phyloP scores from a whole-genome alignment of 2,888 invertebrate species.

The Tholera decimalis region DNA sequence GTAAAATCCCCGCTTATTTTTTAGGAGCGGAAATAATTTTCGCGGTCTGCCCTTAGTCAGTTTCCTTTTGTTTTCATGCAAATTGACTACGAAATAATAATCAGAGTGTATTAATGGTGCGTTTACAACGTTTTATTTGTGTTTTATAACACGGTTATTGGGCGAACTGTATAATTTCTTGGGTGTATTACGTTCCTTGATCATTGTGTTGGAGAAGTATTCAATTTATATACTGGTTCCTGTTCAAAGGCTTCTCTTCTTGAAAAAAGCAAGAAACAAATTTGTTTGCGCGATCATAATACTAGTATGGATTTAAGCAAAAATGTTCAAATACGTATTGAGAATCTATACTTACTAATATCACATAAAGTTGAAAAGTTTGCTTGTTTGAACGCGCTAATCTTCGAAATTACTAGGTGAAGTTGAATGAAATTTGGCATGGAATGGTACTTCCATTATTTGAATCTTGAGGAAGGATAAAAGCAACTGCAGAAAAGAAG shows the following conservation, averaged over 20 bases:
- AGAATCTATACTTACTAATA: no score
- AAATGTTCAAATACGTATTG: no score
- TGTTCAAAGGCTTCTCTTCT: not conserved
- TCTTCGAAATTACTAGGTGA: no score
- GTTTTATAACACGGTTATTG: constrained; percentile 45
- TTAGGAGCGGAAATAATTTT: constrained; percentile 66
- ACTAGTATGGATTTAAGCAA: no score
- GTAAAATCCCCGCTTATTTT: constrained; percentile 66
- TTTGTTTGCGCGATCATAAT: no score
- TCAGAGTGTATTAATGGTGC: constrained; percentile 49
- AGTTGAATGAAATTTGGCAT: no score
- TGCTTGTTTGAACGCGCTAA: no score
- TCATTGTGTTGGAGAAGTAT: constrained; percentile 12
- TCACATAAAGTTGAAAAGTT: no score
- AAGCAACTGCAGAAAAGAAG: no score
- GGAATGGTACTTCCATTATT: no score
- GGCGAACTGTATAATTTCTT: constrained; percentile 35
- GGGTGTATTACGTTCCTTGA: constrained; percentile 8
- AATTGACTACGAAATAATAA: constrained; percentile 70
- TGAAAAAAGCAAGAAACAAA: not conserved
- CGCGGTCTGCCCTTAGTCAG: constrained; percentile 59
- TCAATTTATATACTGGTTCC: constrained; percentile 14
- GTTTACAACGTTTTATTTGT: constrained; percentile 52
- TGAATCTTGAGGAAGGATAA: no score
- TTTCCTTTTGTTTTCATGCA: constrained; percentile 73